Conservation (phyloP, 2,797 vertebrate genomes). For the Euthynnus affinis region DNA sequence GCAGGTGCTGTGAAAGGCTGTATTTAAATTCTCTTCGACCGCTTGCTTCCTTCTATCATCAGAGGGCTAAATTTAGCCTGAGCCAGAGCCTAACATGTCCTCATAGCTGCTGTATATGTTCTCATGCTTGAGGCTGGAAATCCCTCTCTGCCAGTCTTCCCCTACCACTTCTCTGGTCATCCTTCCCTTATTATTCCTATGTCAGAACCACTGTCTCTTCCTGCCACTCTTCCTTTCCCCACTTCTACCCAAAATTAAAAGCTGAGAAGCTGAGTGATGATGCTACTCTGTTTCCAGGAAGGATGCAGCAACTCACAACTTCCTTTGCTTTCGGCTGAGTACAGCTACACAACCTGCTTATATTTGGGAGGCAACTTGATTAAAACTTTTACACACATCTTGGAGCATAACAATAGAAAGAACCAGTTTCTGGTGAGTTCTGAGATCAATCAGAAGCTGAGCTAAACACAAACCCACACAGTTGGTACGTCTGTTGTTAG, state of each 20-base stretch:
- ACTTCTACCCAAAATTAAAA: slow-evolving; percentile 10
- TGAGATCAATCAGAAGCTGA: too few species aligned
- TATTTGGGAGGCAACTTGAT: neutral
- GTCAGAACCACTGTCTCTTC: neutral
- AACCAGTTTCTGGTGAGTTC: too few species aligned
- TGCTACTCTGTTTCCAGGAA: slow-evolving; percentile 17
- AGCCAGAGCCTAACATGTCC: slow-evolving; percentile 60
- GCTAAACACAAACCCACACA: too few species aligned
- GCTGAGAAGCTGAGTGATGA: slow-evolving; percentile 14
- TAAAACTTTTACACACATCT: neutral
- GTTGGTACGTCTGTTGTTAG: too few species aligned
- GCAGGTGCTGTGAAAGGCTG: slow-evolving; percentile 83
- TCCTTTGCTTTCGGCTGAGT: neutral
- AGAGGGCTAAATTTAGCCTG: slow-evolving; percentile 78
- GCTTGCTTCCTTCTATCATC: slow-evolving; percentile 68
- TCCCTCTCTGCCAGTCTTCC: slow-evolving; percentile 23
- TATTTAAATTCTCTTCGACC: slow-evolving; percentile 75
- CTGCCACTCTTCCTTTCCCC: slow-evolving; percentile 16
- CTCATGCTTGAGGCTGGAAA: slow-evolving; percentile 43
- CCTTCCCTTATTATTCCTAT: neutral
- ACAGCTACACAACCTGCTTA: neutral
- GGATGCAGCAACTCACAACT: slow-evolving; percentile 1
- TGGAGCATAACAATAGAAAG: too few species aligned
- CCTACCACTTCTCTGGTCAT: slow-evolving; percentile 4
- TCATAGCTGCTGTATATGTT: slow-evolving; percentile 36